Percentiles rank a stretch among this genome's conserved stretches.
Conservation (phyloP, 2,797 vertebrate species). For the Coregonus ussuriensis region DNA sequence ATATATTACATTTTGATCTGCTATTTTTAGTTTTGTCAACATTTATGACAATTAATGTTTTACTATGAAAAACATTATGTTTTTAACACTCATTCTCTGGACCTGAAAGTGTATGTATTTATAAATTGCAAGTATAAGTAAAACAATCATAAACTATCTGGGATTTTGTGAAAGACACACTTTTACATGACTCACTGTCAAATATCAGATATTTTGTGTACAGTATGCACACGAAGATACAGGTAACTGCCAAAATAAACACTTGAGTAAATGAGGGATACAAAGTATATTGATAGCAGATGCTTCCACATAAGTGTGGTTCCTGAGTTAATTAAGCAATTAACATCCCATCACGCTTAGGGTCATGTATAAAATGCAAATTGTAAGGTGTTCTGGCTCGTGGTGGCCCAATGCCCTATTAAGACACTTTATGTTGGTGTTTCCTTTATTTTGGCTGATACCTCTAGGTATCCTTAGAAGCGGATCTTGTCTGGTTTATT, state of each 20-base stretch:
- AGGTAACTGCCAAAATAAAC: neutral
- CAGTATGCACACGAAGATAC: neutral
- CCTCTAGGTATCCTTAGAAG: too few species aligned
- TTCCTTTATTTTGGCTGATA: too few species aligned
- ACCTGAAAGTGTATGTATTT: neutral
- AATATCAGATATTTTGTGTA: neutral
- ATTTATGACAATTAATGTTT: neutral
- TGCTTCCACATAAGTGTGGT: too few species aligned
- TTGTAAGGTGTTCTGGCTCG: too few species aligned
- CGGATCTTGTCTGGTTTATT: too few species aligned
- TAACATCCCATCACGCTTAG: too few species aligned
- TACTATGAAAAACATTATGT: neutral
- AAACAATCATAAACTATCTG: constrained; percentile 2
- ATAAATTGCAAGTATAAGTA: neutral
- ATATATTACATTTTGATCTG: neutral
- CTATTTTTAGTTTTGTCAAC: neutral
- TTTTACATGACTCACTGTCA: neutral
- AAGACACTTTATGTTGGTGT: too few species aligned
- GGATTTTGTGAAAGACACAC: constrained; percentile 7
- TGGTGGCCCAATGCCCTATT: too few species aligned
- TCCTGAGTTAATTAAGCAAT: too few species aligned
- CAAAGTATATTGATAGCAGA: too few species aligned
- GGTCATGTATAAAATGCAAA: too few species aligned
- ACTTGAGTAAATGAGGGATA: too few species aligned
- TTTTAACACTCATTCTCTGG: neutral